phyloP scores from a whole-genome alignment of 2,888 invertebrate genomes.

The Tetheella fluctuosa region DNA sequence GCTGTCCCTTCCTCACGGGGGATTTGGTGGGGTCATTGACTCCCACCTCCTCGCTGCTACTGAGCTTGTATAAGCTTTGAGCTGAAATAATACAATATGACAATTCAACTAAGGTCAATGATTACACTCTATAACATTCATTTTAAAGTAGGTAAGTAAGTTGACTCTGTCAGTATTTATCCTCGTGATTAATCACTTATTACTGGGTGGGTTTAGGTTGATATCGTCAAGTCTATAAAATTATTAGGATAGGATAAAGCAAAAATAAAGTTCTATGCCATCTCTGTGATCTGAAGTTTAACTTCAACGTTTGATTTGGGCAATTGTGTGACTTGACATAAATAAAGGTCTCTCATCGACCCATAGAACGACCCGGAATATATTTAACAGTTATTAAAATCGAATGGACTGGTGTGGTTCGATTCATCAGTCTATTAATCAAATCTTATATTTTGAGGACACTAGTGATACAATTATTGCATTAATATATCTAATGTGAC shows the following conservation, averaged over 20 bases:
- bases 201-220: too few relatives aligned
- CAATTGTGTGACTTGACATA: not conserved
- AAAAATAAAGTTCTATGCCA: too few relatives aligned
- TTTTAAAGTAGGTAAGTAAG: too few relatives aligned
- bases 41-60: slow-evolving; percentile 68
- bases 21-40: slow-evolving; percentile 69
- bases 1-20: slow-evolving; percentile 69
- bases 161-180: too few relatives aligned
- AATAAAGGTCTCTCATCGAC: not conserved
- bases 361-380: not conserved
- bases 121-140: too few relatives aligned
- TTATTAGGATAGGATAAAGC: too few relatives aligned
- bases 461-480: slow-evolving; percentile 25
- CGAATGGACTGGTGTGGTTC: not conserved
- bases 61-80: slow-evolving; percentile 80
- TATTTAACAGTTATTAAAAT: not conserved
- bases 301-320: not conserved
- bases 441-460: not conserved
- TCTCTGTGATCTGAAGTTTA: not conserved
- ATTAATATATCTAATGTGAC: slow-evolving; percentile 47
- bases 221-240: too few relatives aligned
- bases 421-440: not conserved
- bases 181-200: too few relatives aligned
- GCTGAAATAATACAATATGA: slow-evolving; percentile 57
- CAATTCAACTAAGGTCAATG: not conserved